Base-by-base conservation (phyloP, 1,140 invertebrate genomes). In the Hyles euphorbiae region DNA sequence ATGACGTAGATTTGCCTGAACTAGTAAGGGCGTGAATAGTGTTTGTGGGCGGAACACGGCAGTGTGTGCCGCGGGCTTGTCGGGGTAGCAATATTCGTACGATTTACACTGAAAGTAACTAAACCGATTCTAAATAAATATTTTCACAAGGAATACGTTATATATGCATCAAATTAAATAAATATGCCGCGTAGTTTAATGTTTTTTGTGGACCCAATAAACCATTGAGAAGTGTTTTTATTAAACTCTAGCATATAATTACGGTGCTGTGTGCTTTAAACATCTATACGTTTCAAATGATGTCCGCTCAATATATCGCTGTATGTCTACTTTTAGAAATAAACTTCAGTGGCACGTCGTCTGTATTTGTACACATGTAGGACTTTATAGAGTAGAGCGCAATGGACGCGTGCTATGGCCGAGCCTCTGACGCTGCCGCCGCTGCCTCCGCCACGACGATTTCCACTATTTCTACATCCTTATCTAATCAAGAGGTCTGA, bases 391-490 rank as follows among this genome's bases (percentile, higher is more conserved):
- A 56, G 52, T 58, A 65, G 63, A 70, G 66, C 81, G 79, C 71
- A 63, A 85, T 85, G 84, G 74, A 69, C 61, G 75, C 77, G 72
- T 72, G 76, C 64, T 67, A 86, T 88, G 83, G 82, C 82, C 71
- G 67, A 77, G 56, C 67, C 78, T 61, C 62, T 88, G 51, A 78
- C 71, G 58, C 72, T 88, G 65, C 85, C 85, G 61, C 83, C 78
- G 58, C 65, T 88, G 62, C 81, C 83, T 33, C 49, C 55, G 12
- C 76, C 74, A 11, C 72, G 75, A 64, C 67, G 76, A 53, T 82
- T 74, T 55, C 78, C 76, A 45, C 44, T 88, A 6, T 70, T 68
- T 58, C 72, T 88, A 40, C 83, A 88, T 66, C 85, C 85, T 11
- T 88, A 83, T 68, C 70, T 68, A 60, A 33, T 76, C 55, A 83